Base-by-base conservation (phyloP, 1,140 invertebrate species). In the Drosophila mauritiana region DNA sequence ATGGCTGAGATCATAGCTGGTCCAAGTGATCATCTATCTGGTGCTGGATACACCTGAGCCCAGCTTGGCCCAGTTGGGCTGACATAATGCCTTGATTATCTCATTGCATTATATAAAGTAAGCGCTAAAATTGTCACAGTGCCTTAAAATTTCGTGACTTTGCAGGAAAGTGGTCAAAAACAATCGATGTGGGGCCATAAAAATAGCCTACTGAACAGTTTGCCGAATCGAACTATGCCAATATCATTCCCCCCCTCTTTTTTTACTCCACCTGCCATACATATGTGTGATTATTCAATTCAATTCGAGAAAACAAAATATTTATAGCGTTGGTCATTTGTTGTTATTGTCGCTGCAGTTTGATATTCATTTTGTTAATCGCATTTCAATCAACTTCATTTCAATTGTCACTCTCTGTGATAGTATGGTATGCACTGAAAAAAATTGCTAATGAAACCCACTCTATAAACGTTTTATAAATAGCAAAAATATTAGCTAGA, bases 361-460 rank as follows among this genome's bases (percentile, higher is more conserved):
- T 80, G 58, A 51, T 85, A 68, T 84, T 80, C 64, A 85, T 85
- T 85, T 85, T 77, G 76, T 76, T 84, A 89, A 89, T 80, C 85
- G 80, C 80, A 76, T 88, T 89, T 80, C 84, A 78, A 84, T 86
- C 82, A 85, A 78, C 78, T 86, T 81, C 45, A 84, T 88, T 88
- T 80, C 81, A 78, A 85, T 80, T 85, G 81, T 80, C 81, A 83
- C 75, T 49, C 27, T n/a, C 25, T 25, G 6, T 37, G 3, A 17
- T 11, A 4, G 25, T 17, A 11, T 15, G 17, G 0, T 3, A 7
- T 12, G 27, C 64, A 68, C 64, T 65, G 46, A n/a, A 11, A 22
- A 25, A 27, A 65, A 42, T 39, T 7, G 34, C 34, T 34, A 34
- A 34, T 6, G 34, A 42, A 42, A 15, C 20, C 2, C 20, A 0